These are phyloP conservation scores for Numida meleagris DNA, from an alignment of 2,113 vertebrate genomes.

Conservation along the genomic window DNA sequence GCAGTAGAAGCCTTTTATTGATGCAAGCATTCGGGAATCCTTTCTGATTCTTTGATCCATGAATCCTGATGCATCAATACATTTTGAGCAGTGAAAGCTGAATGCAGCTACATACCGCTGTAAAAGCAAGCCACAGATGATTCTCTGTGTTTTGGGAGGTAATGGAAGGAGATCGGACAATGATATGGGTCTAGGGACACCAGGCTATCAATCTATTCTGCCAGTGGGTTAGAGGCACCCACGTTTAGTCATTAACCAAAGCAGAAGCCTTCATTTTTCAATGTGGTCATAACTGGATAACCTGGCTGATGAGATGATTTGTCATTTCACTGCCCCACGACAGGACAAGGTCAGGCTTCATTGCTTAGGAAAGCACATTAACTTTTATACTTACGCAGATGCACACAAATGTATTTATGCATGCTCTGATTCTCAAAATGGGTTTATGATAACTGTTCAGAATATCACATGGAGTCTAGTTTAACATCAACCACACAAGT, in stretches of 20 bases:
- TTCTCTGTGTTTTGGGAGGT: not conserved
- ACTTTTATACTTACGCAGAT: not conserved
- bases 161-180: not conserved
- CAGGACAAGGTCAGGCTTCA: conserved; percentile 70
- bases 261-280: conserved; percentile 71
- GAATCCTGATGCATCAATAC: not conserved
- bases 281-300: conserved; percentile 68
- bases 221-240: conserved; percentile 23
- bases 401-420: not conserved
- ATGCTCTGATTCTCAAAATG: not conserved
- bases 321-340: conserved; percentile 56
- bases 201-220: conserved; percentile 47
- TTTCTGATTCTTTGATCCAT: not conserved
- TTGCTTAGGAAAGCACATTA: conserved; percentile 57
- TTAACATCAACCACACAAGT: not conserved
- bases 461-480: not conserved
- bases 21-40: not conserved
- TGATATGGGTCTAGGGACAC: not conserved
- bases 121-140: not conserved
- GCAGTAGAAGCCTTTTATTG: not conserved
- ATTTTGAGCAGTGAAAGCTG: not conserved
- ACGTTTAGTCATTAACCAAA: conserved; percentile 68
- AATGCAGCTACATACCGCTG: not conserved
- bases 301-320: conserved; percentile 70
- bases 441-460: not conserved